phyloP scores from a whole-genome alignment of 2,797 vertebrate species.

The Xenentodon cancila region DNA sequence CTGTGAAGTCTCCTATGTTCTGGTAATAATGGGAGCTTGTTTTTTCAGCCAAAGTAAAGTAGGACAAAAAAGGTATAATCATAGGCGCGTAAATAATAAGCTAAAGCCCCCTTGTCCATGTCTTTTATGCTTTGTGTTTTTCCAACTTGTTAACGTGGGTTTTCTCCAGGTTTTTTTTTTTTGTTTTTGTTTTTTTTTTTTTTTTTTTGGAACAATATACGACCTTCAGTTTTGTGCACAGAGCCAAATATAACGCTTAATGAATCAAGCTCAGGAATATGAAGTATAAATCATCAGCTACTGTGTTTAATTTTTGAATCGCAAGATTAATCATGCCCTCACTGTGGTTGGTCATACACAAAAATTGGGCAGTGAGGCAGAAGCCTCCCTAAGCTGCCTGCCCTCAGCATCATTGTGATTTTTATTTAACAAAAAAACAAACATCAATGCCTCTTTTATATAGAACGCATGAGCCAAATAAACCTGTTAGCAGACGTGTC shows the following conservation, averaged over 20 bases:
- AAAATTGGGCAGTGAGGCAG: slow-evolving; percentile 50
- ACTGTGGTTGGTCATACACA: slow-evolving; percentile 6
- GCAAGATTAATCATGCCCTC: slow-evolving; percentile 45
- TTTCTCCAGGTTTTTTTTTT: no score
- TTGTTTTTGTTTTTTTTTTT: no score
- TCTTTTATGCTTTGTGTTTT: no score
- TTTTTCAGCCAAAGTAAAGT: slow-evolving; percentile 45
- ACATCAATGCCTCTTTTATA: slow-evolving; percentile 40
- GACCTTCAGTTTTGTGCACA: slow-evolving; percentile 42
- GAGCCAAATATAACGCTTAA: slow-evolving; percentile 34
- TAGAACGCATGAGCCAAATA: slow-evolving; percentile 27
- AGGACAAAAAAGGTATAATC: slow-evolving; percentile 41
- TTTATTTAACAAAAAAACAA: slow-evolving; percentile 19
- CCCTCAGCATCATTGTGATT: slow-evolving; percentile 38
- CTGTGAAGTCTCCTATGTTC: slow-evolving; percentile 41
- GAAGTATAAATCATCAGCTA: slow-evolving; percentile 44
- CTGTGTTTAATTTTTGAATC: slow-evolving; percentile 61
- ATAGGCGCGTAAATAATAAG: slow-evolving; percentile 57
- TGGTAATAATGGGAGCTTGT: slow-evolving; percentile 53
- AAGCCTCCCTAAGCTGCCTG: slow-evolving; percentile 19
- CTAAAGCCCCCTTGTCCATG: slow-evolving; percentile 46
- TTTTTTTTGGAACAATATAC: slow-evolving; percentile 19
- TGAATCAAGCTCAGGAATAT: slow-evolving; percentile 37
- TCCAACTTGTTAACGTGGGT: no score
- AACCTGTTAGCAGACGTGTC: slow-evolving; percentile 42